These are phyloP conservation scores for Ptychodera flava DNA, from an alignment of 35 echinoderm and acorn worm genomes.

Conservation along the genomic window DNA sequence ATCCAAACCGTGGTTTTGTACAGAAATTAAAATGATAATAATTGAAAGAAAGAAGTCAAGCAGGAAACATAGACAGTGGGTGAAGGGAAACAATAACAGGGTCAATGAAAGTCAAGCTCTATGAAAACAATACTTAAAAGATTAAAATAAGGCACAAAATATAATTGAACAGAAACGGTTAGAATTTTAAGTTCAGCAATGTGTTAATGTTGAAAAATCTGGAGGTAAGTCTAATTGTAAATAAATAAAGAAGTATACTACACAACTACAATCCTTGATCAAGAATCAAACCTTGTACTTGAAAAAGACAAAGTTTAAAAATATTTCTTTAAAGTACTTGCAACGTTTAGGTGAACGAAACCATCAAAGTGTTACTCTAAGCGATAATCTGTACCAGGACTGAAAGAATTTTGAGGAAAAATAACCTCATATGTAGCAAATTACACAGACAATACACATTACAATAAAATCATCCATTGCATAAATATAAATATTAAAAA, in stretches of 20 bases:
- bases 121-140: conserved; percentile 5
- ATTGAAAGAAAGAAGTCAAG: background rate
- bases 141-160: background rate
- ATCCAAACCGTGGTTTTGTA: conserved; percentile 14
- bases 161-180: background rate
- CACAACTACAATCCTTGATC: background rate
- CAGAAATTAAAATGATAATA: conserved; percentile 1
- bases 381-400: background rate
- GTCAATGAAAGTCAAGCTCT: background rate
- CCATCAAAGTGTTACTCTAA: no score
- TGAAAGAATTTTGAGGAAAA: background rate
- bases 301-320: background rate
- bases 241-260: background rate
- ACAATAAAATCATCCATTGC: background rate
- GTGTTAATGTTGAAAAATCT: background rate
- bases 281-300: background rate
- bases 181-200: background rate
- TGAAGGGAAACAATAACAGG: background rate
- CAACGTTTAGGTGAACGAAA: no score
- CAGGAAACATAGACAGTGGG: background rate
- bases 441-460: background rate
- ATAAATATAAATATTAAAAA: background rate
- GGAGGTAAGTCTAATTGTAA: background rate
- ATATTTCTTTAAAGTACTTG: no score
- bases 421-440: background rate